Evolutionary conservation across 1,140 invertebrate species (phyloP), one percentile per base, ranked within the genome.

Genomic region (Sinella curviseta): DNA sequence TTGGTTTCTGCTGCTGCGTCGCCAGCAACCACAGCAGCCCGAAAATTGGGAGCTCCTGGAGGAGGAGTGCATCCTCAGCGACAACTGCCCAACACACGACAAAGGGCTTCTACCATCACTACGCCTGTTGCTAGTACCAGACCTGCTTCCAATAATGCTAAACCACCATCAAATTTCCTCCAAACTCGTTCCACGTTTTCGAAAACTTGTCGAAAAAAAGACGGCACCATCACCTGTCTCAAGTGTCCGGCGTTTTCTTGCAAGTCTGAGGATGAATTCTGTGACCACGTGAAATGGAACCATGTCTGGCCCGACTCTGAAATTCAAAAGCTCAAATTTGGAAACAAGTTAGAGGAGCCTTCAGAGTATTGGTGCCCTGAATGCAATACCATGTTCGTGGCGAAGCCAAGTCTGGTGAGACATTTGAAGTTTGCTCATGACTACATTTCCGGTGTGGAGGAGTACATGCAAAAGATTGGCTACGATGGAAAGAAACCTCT

Each of bases 391-490:
- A 33, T 54, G 24, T 78, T 78, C 30, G 70, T 78, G 26, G 70
- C 77, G 20, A 78, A 78, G 39, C 70, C 67, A 3, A 54, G 57
- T 54, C 70, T 78, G 24, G 35, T 39, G 24, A 78, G 34, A 39
- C 77, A 78, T 33, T 30, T 78, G 30, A 67, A 78, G 31, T 39
- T 73, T 55, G 70, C 36, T 39, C 77, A 78, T 57, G 33, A 35
- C 24, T 78, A 35, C 48, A 74, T 78, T 24, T 30, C 57, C 20
- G 55, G 67, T n/a, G 70, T 54, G 2, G 39, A 73, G 4, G 65
- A 74, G 4, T 78, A 78, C 39, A 48, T 78, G 65, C 28, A 78
- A n/a, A 48, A 55, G 24, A 78, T 78, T 54, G 77, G 77, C 26
- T 78, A 78, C 30, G 77, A 79, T 60, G 35, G 55, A 48, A 39